Percentiles rank a stretch among this genome's conserved stretches.
These are phyloP conservation scores for Eupithecia inturbata DNA, from an alignment of 2,888 invertebrate species.

Conservation along the genomic window DNA sequence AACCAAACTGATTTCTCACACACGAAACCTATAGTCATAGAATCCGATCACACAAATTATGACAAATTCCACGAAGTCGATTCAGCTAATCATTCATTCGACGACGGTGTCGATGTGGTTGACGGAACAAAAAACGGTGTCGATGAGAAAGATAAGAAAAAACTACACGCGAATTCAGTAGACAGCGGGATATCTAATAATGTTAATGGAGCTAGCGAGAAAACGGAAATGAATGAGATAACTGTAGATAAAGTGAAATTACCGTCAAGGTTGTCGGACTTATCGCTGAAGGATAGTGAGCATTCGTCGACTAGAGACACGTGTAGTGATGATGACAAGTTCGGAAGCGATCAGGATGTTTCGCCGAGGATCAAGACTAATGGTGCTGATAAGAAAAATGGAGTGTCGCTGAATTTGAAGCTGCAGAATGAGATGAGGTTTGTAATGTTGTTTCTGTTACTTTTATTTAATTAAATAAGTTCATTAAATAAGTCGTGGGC, in stretches of 20 bases:
- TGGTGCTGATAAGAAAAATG: constrained; percentile 68
- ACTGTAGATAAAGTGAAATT: constrained; percentile 53
- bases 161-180: constrained; percentile 72
- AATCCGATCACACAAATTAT: constrained; percentile 69
- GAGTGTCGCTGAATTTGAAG: constrained; percentile 75
- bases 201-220: constrained; percentile 57
- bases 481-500: no score
- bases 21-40: constrained; percentile 77
- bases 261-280: constrained; percentile 68
- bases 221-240: constrained; percentile 53
- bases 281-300: constrained; percentile 71
- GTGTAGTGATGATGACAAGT: constrained; percentile 74
- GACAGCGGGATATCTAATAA: constrained; percentile 77
- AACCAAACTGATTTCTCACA: constrained; percentile 80
- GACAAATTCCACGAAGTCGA: constrained; percentile 67
- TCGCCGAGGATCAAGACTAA: constrained; percentile 62
- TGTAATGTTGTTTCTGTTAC: not conserved
- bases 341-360: constrained; percentile 69
- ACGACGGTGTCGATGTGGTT: constrained; percentile 74
- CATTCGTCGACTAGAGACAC: constrained; percentile 59
- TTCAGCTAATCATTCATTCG: constrained; percentile 77
- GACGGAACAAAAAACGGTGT: constrained; percentile 63
- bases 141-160: constrained; percentile 63
- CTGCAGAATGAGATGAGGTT: constrained; percentile 79
- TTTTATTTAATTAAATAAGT: no score